phyloP scores from a whole-genome alignment of 2,797 vertebrate species.

The Sebastes diploproa region DNA sequence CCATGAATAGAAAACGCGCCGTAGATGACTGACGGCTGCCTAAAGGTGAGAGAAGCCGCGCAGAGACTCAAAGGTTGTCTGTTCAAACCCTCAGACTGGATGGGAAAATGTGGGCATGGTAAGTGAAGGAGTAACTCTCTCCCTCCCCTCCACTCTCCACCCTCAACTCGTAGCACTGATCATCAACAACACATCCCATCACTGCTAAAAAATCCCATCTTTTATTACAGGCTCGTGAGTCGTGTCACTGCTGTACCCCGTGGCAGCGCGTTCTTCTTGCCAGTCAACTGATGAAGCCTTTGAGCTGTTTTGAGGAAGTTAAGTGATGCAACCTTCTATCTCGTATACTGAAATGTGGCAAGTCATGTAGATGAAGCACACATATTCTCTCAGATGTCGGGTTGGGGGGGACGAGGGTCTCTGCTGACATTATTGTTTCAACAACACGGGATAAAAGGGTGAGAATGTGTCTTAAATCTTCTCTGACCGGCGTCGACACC shows the following conservation, averaged over 20 bases:
- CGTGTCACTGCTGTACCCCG: constrained; percentile 34
- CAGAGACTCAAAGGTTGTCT: not conserved
- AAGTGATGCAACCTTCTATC: constrained; percentile 72
- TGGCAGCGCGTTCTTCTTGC: constrained; percentile 20
- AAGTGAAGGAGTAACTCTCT: constrained; percentile 1
- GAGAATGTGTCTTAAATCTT: constrained; percentile 36
- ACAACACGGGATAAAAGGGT: constrained; percentile 51
- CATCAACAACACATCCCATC: constrained; percentile 35
- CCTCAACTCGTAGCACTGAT: not conserved
- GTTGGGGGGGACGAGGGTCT: constrained; percentile 1
- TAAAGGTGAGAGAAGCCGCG: constrained; percentile 42
- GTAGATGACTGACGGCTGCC: constrained; percentile 46
- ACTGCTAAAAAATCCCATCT: constrained; percentile 39
- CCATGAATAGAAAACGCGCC: constrained; percentile 33
- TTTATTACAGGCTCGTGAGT: constrained; percentile 17
- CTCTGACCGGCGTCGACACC: constrained; percentile 45
- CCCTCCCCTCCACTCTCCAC: not conserved
- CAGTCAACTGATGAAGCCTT: constrained; percentile 57
- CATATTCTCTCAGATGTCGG: constrained; percentile 63
- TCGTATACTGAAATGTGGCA: constrained; percentile 61
- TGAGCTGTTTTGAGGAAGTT: constrained; percentile 68
- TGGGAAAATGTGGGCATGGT: constrained; percentile 5
- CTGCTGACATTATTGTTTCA: constrained; percentile 68
- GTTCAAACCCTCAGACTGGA: constrained; percentile 17
- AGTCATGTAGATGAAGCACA: constrained; percentile 53